Percentiles rank a stretch among this genome's conserved stretches.
phyloP scores from a whole-genome alignment of 2,888 invertebrate species.

The Drosophila koepferae region DNA sequence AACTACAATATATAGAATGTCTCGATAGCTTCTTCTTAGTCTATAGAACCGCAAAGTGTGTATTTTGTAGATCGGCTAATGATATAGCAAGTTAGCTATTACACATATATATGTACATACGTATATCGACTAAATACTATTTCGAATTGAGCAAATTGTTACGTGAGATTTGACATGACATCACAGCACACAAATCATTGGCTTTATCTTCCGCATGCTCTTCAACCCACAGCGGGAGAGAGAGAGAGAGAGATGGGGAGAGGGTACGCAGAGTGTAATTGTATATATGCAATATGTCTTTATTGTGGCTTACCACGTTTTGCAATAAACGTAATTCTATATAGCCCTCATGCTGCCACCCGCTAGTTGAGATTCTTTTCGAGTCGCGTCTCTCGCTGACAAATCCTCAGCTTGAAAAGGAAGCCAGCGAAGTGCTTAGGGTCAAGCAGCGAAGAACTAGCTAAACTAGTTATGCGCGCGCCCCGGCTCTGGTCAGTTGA shows the following conservation, averaged over 20 bases:
- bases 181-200: conserved; percentile 28
- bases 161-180: conserved; percentile 49
- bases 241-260: not conserved
- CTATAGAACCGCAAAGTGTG: conserved; percentile 16
- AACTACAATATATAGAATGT: not conserved
- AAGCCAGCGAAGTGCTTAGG: conserved; percentile 65
- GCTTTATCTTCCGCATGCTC: conserved; percentile 43
- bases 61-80: not conserved
- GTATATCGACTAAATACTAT: not conserved
- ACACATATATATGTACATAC: not conserved
- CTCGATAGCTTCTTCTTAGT: not conserved
- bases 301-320: conserved; percentile 77
- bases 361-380: conserved; percentile 26
- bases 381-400: conserved; percentile 54
- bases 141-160: conserved; percentile 23
- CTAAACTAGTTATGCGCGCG: conserved; percentile 22
- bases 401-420: conserved; percentile 64
- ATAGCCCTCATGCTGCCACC: conserved; percentile 9
- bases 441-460: conserved; percentile 7
- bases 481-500: conserved; percentile 3
- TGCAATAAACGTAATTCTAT: conserved; percentile 80
- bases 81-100: not conserved
- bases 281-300: conserved; percentile 57
- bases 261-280: conserved; percentile 11
- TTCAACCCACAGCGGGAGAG: not conserved